Evolutionary conservation across 2,113 vertebrate genomes (phyloP).

Genomic region (Grammomys dolichurus): DNA sequence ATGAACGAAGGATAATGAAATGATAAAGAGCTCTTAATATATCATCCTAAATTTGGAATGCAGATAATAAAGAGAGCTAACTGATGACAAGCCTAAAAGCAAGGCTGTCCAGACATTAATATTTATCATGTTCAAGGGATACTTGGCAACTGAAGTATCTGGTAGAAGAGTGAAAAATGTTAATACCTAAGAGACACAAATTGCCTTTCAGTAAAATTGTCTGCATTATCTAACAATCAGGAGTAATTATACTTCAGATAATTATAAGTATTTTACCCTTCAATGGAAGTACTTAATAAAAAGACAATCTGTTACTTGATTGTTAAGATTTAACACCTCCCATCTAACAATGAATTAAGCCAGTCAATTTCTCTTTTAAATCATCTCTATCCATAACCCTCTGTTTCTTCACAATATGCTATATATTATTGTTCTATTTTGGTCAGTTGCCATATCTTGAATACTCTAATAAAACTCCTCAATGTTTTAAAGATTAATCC

Average conservation of each 20-base stretch:
- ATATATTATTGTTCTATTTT: fast-evolving
- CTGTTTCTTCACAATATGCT: background rate
- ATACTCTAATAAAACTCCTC: background rate
- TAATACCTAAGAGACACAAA: slow-evolving; percentile 58
- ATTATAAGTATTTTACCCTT: slow-evolving; percentile 10
- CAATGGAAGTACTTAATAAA: slow-evolving; percentile 8
- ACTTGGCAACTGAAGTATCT: slow-evolving; percentile 39
- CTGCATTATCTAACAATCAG: slow-evolving; percentile 43
- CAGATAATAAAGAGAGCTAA: slow-evolving; percentile 79
- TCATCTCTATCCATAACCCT: background rate
- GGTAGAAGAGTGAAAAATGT: background rate
- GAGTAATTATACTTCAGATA: slow-evolving; percentile 17
- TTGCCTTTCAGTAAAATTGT: slow-evolving; percentile 60
- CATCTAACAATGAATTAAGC: background rate
- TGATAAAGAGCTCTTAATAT: slow-evolving; percentile 76
- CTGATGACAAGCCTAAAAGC: slow-evolving; percentile 76
- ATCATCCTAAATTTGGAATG: slow-evolving; percentile 78
- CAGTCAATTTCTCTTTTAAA: background rate
- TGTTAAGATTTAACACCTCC: background rate
- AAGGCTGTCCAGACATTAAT: slow-evolving; percentile 68
- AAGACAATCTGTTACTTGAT: background rate
- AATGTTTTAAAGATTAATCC: background rate
- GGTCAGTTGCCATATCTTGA: background rate
- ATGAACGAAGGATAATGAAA: slow-evolving; percentile 80
- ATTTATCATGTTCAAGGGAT: slow-evolving; percentile 69